phyloP scores from a whole-genome alignment of 1,140 invertebrate species.

The Argopecten irradians region DNA sequence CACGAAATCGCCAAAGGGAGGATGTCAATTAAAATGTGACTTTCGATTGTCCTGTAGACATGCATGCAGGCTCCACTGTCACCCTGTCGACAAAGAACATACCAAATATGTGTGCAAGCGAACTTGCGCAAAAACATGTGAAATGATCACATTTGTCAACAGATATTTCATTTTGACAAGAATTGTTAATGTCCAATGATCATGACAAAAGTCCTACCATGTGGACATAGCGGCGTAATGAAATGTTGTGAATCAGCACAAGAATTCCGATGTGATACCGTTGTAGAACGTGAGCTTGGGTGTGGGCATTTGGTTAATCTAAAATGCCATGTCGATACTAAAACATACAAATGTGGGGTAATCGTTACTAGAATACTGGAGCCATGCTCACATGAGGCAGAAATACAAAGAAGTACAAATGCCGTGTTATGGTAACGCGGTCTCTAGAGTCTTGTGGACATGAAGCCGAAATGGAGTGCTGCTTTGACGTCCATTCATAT shows the following conservation, averaged over 20 bases:
- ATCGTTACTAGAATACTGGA: neutral
- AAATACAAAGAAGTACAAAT: slow-evolving; percentile 44
- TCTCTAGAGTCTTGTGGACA: slow-evolving; percentile 52
- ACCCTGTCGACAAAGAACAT: slow-evolving; percentile 60
- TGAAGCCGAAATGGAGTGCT: slow-evolving; percentile 49
- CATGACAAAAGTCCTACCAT: slow-evolving; percentile 31
- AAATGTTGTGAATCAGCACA: neutral
- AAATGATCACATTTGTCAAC: slow-evolving; percentile 63
- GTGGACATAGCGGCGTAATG: slow-evolving; percentile 31
- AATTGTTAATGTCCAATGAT: slow-evolving; percentile 54
- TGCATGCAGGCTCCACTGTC: slow-evolving; percentile 64
- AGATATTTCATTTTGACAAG: slow-evolving; percentile 57
- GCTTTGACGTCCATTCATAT: neutral
- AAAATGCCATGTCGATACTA: slow-evolving; percentile 27
- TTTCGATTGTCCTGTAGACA: slow-evolving; percentile 71
- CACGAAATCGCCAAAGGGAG: slow-evolving; percentile 71
- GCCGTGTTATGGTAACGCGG: slow-evolving; percentile 35
- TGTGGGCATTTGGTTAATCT: neutral
- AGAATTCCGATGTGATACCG: neutral
- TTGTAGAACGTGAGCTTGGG: neutral
- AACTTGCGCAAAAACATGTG: slow-evolving; percentile 61
- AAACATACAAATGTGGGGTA: neutral
- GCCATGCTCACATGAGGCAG: slow-evolving; percentile 55
- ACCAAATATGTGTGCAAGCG: slow-evolving; percentile 55
- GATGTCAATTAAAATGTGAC: slow-evolving; percentile 71